Evolutionary conservation across 2,888 invertebrate genomes (phyloP), one percentile per base, ranked within the genome.

Genomic region (Limulus polyphemus): DNA sequence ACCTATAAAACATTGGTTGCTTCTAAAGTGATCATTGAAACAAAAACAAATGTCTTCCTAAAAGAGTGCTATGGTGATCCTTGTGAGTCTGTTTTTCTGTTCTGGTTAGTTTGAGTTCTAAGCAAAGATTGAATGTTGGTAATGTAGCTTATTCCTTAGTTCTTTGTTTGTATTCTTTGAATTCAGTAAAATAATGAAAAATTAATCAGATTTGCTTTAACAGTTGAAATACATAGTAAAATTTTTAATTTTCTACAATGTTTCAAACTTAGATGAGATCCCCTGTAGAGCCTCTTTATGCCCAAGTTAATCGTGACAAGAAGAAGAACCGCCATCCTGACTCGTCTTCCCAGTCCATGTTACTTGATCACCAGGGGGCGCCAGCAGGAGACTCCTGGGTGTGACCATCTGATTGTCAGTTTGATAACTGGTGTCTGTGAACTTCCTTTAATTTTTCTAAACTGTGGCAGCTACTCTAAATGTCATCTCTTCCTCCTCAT

Each of bases 281-380:
- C 58, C 79, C 81, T 68, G 81, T 81, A 69, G 83, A 83, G 73
- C 83, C 83, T 56, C 77, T 83, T 59, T 83, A 83, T 74, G 83
- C 83, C 70, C 83, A 83, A 77, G 83, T 83, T 68, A 83, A 83
- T 72, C 79, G 83, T 74, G 83, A 83, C 72, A 82, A 82, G 75
- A 83, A 83, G 73, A 48, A 47, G 16, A 55, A 56, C 32, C 58
- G 64, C 11, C 63, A 59, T 46, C 47, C 58, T 47, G 52, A 56
- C 12, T 55, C 61, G 17, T 49, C 56, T 51, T 47, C 59, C 9
- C 58, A 62, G 54, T 57, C 59, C 47, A 60, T 65, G 32, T 47
- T 64, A 16, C 57, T 59, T 56, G 63, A 65, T 47, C 65, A 67
- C 55, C 61, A 67, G 47, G 57, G 56, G 47, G 60, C 61, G 64